Conservation (phyloP, 2,113 vertebrate species). For the Alaudala cheleensis region DNA sequence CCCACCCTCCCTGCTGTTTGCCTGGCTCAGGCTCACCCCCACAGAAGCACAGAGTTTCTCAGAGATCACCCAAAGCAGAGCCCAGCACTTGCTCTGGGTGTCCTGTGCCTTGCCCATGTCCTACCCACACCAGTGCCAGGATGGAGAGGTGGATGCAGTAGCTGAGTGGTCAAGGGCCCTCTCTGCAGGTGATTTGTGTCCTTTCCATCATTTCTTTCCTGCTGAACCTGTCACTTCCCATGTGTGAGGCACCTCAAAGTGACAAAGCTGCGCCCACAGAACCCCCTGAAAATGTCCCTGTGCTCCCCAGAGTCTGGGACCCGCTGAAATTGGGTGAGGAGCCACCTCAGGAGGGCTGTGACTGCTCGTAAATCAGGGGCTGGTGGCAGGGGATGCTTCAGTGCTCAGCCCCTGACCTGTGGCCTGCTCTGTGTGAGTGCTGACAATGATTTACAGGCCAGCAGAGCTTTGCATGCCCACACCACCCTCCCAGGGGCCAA, state of each 20-base stretch:
- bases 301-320: neutral
- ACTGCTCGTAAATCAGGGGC: rapidly evolving
- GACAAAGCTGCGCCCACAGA: neutral
- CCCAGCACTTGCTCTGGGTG: neutral
- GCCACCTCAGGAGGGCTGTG: rapidly evolving
- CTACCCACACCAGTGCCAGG: neutral
- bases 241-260: rapidly evolving
- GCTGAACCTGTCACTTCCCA: neutral
- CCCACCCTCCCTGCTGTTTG: neutral
- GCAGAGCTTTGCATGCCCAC: neutral
- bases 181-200: neutral
- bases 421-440: neutral
- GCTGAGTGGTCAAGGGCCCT: neutral
- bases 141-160: rapidly evolving
- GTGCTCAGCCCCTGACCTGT: slow-evolving; percentile 53
- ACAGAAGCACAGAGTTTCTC: neutral
- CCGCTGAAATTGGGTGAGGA: neutral
- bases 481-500: neutral
- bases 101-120: neutral
- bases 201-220: neutral
- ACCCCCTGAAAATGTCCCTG: rapidly evolving
- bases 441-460: slow-evolving; percentile 66
- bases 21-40: neutral
- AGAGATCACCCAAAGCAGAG: neutral
- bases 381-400: slow-evolving; percentile 12